These are phyloP conservation scores for Hyles vespertilio DNA, from an alignment of 1,140 invertebrate species.

Conservation along the genomic window DNA sequence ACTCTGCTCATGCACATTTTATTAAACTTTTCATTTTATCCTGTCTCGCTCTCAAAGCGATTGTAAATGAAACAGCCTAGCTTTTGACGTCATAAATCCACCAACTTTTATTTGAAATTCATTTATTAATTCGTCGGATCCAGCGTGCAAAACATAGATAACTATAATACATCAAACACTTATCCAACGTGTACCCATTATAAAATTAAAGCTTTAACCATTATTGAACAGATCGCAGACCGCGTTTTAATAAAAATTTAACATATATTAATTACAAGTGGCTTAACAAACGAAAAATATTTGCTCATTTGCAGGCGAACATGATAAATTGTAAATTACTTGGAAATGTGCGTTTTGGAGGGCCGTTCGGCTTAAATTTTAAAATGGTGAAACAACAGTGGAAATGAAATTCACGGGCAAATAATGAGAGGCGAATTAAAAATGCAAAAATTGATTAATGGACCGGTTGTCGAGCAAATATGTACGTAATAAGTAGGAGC, in stretches of 20 bases:
- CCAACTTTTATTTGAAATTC: too few species aligned
- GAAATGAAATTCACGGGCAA: conserved; percentile 69
- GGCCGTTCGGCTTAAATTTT: conserved; percentile 55
- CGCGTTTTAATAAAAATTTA: conserved; percentile 65
- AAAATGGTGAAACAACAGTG: conserved; percentile 62
- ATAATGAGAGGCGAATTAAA: conserved; percentile 73
- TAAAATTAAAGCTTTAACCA: conserved; percentile 8
- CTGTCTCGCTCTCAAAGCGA: too few species aligned
- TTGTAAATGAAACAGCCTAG: too few species aligned
- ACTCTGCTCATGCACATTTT: too few species aligned
- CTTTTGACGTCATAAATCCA: too few species aligned
- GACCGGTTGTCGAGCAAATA: conserved; percentile 60
- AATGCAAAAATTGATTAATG: conserved; percentile 76
- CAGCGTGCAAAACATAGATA: too few species aligned
- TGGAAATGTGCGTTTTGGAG: conserved; percentile 68
- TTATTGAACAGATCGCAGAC: conserved; percentile 47
- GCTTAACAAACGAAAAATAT: conserved; percentile 73
- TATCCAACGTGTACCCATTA: too few species aligned
- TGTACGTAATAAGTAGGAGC: conserved; percentile 57
- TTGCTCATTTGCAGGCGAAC: conserved; percentile 70
- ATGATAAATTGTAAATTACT: conserved; percentile 75
- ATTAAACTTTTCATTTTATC: too few species aligned
- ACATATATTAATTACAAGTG: conserved; percentile 70
- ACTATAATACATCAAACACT: too few species aligned
- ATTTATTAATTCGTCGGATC: too few species aligned